Evolutionary conservation across 2,113 vertebrate species (phyloP), one percentile per base, ranked within the genome.

Genomic region (Gulo gulo): DNA sequence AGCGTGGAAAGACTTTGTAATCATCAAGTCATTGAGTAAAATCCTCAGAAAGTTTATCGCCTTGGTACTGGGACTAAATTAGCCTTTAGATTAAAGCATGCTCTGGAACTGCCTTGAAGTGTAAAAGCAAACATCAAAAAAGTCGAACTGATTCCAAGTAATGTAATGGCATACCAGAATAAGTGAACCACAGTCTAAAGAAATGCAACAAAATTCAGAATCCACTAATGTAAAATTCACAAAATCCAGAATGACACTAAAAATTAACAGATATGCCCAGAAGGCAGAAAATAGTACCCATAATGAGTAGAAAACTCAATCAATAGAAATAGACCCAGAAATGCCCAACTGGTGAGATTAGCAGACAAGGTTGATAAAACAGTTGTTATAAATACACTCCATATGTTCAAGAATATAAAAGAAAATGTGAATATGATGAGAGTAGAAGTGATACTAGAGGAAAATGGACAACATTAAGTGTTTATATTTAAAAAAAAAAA

Each of bases 401-500:
- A 7, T 36, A 16, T 63, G 31, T 85, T 91, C 26, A 80, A 42
- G n/a, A 79, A 81, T 71, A 34, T 69, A 80, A 79, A 94, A 20
- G 31, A 52, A 83, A 74, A 59, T 3, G 18, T 79, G 7, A 79
- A 73, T 36, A 39, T 92, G 21, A 36, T 93, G 1, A 34, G 50
- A 95, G 50, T 20, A 55, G 45, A 96, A 96, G 39, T 74, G 47
- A 50, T 34, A 16, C 12, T 63, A 39, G 52, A 21, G 61, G 20
- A 34, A 79, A 93, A 91, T 84, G 9, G 47, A 10, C 69, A 76
- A 11, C 61, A 67, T 87, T 69, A 63, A 47, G 23, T 74, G 13
- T 50, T 95, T 94, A 9, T 78, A 57, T 94, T 96, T 55, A 14
- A 93, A 80, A 79, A 14, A 93, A 80, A 79, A 79, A 74, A 82